A percentile compares a stretch with the other conserved stretches of the same genome.
Conservation (phyloP, 1,140 invertebrate genomes). For the Drosophila rhopaloa region DNA sequence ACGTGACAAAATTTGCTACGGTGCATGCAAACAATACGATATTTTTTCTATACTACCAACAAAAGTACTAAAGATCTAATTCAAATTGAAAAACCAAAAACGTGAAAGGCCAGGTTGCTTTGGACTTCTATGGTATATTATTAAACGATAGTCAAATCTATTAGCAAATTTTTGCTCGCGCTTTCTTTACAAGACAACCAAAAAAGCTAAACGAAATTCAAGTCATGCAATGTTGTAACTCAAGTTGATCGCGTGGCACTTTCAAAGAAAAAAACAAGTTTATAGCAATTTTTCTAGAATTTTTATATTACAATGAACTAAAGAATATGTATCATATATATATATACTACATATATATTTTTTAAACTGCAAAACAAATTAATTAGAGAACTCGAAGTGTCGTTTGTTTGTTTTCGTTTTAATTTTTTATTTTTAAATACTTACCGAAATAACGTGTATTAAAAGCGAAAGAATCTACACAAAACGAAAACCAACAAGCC, state of each 20-base stretch:
- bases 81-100: slow-evolving; percentile 37
- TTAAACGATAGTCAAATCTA: slow-evolving; percentile 78
- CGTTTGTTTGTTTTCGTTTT: slow-evolving; percentile 56
- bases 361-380: slow-evolving; percentile 63
- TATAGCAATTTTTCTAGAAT: slow-evolving; percentile 84
- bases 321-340: slow-evolving; percentile 54
- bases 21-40: slow-evolving; percentile 68
- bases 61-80: slow-evolving; percentile 45
- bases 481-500: slow-evolving; percentile 32
- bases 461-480: slow-evolving; percentile 60
- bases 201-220: slow-evolving; percentile 37
- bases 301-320: slow-evolving; percentile 79
- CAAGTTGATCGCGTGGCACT: slow-evolving; percentile 62
- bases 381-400: slow-evolving; percentile 62
- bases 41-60: slow-evolving; percentile 75
- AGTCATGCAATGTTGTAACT: slow-evolving; percentile 60
- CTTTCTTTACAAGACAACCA: slow-evolving; percentile 71
- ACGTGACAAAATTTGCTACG: slow-evolving; percentile 50
- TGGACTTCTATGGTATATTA: slow-evolving; percentile 66
- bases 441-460: slow-evolving; percentile 57
- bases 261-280: slow-evolving; percentile 53
- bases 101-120: slow-evolving; percentile 57
- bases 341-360: slow-evolving; percentile 64
- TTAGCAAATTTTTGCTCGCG: slow-evolving; percentile 83
- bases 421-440: slow-evolving; percentile 41